Base-by-base conservation (phyloP, 2,113 vertebrate genomes). In the Microtus pennsylvanicus region DNA sequence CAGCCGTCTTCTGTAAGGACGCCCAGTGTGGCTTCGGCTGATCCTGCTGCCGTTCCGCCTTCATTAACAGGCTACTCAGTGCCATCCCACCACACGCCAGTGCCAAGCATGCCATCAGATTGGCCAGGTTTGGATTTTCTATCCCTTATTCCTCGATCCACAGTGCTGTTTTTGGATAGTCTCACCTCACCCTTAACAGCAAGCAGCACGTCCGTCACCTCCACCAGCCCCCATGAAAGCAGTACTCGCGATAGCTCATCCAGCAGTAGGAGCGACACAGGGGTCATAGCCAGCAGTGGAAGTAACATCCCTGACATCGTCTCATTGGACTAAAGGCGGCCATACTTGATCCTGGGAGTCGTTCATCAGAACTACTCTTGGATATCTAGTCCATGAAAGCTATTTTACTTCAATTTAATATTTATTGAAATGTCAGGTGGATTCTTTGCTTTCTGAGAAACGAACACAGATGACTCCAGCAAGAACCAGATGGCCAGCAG, bases 101-200 rank as follows among this genome's bases (percentile, higher is more conserved):
- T 99, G 92, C 98, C 99, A 96, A 98, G 98, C 95, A 99, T 99
- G 97, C 99, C 99, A 55, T 98, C 99, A 87, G 99, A 99, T 87
- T 99, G 99, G 98, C 99, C 99, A 99, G 99, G 99, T 99, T 7
- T 58, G 58, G 58, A 58, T 21, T 21, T 2, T 58, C 58, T 21
- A 58, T 7, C 58, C 58, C 58, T 58, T 58, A 58, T 58, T 58
- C 58, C 58, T 58, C 14, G 6, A 58, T 58, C 58, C 19, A 58
- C 99, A 99, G 99, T 99, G 99, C 99, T 99, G 99, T 99, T 99
- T 98, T 99, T 99, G 99, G 99, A 99, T 98, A 99, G 98, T 99
- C 99, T 99, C 97, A 98, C 99, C 87, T 99, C 99, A 98, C 99
- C 99, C 97, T 98, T 99, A 97, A 99, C 99, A 98, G 99, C 98